A percentile compares a stretch with the other conserved stretches of the same genome.
These are phyloP conservation scores for Napeogenes sylphis DNA, from an alignment of 2,888 invertebrate species.

Conservation along the genomic window DNA sequence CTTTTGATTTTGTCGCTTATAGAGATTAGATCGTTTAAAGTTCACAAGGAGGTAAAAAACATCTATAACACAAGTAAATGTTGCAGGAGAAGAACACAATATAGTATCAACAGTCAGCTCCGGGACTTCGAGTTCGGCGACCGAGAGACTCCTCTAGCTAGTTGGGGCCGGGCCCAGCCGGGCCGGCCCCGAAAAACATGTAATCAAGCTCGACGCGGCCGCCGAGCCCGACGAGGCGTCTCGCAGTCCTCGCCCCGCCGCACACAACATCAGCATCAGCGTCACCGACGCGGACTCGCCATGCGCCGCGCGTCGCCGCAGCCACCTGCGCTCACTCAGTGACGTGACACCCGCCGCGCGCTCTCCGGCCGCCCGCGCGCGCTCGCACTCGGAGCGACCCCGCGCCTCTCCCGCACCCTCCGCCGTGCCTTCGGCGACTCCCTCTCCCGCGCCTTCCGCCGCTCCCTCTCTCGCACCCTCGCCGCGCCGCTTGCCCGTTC, in stretches of 20 bases:
- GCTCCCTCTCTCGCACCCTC: conserved; percentile 41
- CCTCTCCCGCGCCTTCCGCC: conserved; percentile 40
- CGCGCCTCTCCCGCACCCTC: conserved; percentile 47
- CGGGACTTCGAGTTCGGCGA: conserved; percentile 83
- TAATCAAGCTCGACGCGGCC: conserved; percentile 45
- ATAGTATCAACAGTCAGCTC: conserved; percentile 79
- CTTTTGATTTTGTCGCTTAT: too few species aligned
- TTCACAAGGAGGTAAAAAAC: too few species aligned
- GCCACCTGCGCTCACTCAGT: conserved; percentile 68
- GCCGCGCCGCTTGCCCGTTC: conserved; percentile 49
- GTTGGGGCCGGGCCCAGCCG: conserved; percentile 80
- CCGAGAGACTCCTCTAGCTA: conserved; percentile 87
- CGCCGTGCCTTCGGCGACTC: conserved; percentile 40
- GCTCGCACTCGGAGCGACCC: conserved; percentile 66
- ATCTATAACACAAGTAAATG: background rate
- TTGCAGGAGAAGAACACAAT: conserved; percentile 73
- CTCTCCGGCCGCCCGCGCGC: conserved; percentile 56
- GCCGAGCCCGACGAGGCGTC: conserved; percentile 45
- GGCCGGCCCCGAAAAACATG: conserved; percentile 74
- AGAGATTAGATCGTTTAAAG: too few species aligned
- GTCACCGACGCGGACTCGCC: conserved; percentile 67
- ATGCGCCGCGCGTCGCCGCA: conserved; percentile 52
- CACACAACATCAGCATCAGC: conserved; percentile 65
- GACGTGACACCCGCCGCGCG: conserved; percentile 68
- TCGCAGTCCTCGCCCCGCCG: conserved; percentile 39